Base-by-base conservation (phyloP, 2,888 invertebrate species). In the Timandra comae region DNA sequence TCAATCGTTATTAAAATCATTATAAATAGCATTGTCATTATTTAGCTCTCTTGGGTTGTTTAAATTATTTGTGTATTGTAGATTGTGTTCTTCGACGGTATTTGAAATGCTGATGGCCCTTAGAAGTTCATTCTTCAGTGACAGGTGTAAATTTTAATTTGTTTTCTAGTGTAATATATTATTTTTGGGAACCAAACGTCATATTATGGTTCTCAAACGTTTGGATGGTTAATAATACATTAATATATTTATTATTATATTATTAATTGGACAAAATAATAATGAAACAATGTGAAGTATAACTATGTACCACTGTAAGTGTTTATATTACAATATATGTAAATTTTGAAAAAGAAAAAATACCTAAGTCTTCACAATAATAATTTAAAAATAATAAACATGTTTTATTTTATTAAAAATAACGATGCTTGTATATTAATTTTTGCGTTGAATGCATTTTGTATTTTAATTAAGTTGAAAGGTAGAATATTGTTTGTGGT, bases 291-390 rank as follows among this genome's bases (percentile, higher is more conserved):
- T 36, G 45, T 52, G 43, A 41, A 50, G 46, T 58, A 59, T 46
- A 57, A 69, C 65, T 66, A 56, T 73, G 63, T 75, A 70, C n/a
- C n/a, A n/a, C 63, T 81, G 79, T 84, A 80, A 80, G 76, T 78
- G 68, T 68, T 73, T 71, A 73, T 70, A 16, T 16, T 16, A 16
- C 16, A 16, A n/a, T 73, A 73, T 81, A 76, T 82, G 82, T 82
- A 82, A 50, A 82, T 82, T 84, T 78, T 82, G 82, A 75, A 75
- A 64, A 68, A 58, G 55, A 56, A 56, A 59, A 52, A 21, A 38
- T 32, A 42, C 32, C 34, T 38, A 52, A 51, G 64, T 56, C 56
- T 62, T 61, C 51, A 60, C 22, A 22, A 8, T 22, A 4, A 22
- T 8, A n/a, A 4, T 22, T 22, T 22, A 22, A 24, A 24, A 9